A percentile compares a stretch with the other conserved stretches of the same genome.
phyloP scores from a whole-genome alignment of 2,797 vertebrate species.

The Staurois parvus region DNA sequence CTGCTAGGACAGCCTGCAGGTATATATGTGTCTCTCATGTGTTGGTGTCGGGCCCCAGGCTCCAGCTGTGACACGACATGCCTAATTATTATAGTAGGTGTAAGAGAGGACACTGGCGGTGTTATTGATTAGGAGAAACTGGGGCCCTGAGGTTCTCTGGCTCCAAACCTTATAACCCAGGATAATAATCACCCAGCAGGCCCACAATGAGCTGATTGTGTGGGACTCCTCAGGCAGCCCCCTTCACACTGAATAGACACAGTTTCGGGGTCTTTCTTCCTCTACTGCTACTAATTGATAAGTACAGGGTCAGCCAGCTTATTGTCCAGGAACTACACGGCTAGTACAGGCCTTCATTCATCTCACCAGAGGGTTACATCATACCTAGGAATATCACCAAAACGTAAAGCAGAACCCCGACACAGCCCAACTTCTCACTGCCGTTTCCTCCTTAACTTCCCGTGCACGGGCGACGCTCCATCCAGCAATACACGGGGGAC shows the following conservation, averaged over 20 bases:
- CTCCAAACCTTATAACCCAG: slow-evolving; percentile 32
- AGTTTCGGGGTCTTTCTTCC: slow-evolving; percentile 37
- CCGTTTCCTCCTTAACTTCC: too few relatives aligned
- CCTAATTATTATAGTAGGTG: slow-evolving; percentile 33
- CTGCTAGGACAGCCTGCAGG: slow-evolving; percentile 13
- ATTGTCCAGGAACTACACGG: neutral
- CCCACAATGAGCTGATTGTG: slow-evolving; percentile 45
- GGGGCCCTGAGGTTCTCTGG: slow-evolving; percentile 34
- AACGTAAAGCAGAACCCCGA: too few relatives aligned
- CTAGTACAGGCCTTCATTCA: slow-evolving; percentile 1
- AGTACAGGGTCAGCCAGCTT: slow-evolving; percentile 30
- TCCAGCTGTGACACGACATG: slow-evolving; percentile 21
- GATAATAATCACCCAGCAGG: slow-evolving; percentile 48
- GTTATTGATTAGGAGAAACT: slow-evolving; percentile 45
- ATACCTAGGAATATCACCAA: too few relatives aligned
- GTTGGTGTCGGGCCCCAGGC: neutral
- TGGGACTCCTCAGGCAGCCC: slow-evolving; percentile 8
- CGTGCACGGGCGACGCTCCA: too few relatives aligned
- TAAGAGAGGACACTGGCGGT: slow-evolving; percentile 5
- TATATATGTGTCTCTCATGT: slow-evolving; percentile 7
- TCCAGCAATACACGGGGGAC: too few relatives aligned
- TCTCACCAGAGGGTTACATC: neutral
- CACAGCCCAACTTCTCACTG: too few relatives aligned
- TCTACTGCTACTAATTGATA: slow-evolving; percentile 40
- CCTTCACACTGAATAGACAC: neutral